These are phyloP conservation scores for Halictus quadricinctus DNA, from an alignment of 2,888 invertebrate species.

Conservation along the genomic window DNA sequence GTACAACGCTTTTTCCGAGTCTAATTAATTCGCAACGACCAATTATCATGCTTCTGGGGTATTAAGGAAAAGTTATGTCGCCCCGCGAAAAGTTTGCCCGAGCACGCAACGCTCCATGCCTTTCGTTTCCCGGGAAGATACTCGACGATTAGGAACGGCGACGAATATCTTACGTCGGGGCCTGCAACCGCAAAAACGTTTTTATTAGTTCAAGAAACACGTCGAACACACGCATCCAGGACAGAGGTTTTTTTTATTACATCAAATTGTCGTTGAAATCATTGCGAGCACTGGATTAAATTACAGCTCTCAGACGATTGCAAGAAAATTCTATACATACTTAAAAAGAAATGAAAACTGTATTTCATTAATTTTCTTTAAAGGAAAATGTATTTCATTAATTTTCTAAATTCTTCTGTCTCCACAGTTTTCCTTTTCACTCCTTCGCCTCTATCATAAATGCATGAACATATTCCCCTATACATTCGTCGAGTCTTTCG, in stretches of 20 bases:
- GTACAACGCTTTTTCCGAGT: conserved; percentile 20
- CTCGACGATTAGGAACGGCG: not conserved
- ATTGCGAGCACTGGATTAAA: not conserved
- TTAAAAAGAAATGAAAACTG: too few species aligned
- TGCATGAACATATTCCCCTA: not conserved
- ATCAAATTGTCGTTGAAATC: not conserved
- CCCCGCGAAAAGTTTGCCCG: conserved; percentile 27
- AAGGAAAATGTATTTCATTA: not conserved
- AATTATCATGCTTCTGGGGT: conserved; percentile 32
- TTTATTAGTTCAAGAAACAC: not conserved
- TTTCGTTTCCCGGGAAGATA: conserved; percentile 10
- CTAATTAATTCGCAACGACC: conserved; percentile 42
- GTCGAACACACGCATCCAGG: not conserved
- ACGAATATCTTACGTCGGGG: not conserved
- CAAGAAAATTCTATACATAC: not conserved
- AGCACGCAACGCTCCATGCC: conserved; percentile 25
- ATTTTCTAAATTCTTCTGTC: not conserved
- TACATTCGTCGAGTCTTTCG: not conserved
- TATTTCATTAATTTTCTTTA: not conserved
- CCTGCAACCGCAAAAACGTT: not conserved
- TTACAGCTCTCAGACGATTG: not conserved
- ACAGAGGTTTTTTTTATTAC: not conserved
- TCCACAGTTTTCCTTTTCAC: not conserved
- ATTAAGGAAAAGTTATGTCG: conserved; percentile 34
- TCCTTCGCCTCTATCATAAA: not conserved